Conservation (phyloP, 2,888 invertebrate species). For the Agonopterix alstromeriana region DNA sequence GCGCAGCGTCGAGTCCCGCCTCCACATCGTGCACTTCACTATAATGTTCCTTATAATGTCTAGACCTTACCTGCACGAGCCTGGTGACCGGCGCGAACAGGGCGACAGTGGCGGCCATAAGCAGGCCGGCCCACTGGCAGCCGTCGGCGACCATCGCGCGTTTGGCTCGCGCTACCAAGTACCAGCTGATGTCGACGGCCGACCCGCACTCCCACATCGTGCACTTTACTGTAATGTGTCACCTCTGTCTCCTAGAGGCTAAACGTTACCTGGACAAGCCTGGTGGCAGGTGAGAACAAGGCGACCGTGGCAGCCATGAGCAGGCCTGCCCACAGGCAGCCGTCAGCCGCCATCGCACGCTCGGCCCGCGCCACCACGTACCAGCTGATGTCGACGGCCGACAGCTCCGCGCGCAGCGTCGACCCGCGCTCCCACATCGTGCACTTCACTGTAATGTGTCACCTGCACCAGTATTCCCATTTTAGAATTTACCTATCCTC, state of each 20-base stretch:
- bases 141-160: constrained; percentile 60
- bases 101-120: constrained; percentile 58
- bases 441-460: constrained; percentile 85
- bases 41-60: constrained; percentile 30
- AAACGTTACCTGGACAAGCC: constrained; percentile 54
- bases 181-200: constrained; percentile 95
- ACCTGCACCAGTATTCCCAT: constrained; percentile 4
- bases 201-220: too few relatives aligned
- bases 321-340: constrained; percentile 50
- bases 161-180: constrained; percentile 94
- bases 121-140: constrained; percentile 47
- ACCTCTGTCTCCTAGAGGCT: background rate
- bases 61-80: constrained; percentile 56
- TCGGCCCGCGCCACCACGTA: constrained; percentile 95
- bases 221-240: too few relatives aligned
- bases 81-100: constrained; percentile 43
- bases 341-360: constrained; percentile 59
- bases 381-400: constrained; percentile 96
- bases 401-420: constrained; percentile 93
- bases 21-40: constrained; percentile 98
- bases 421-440: constrained; percentile 96
- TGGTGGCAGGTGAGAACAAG: constrained; percentile 39
- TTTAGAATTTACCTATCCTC: constrained; percentile 1
- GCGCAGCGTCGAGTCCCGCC: constrained; percentile 92
- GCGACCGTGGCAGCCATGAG: constrained; percentile 59